Evolutionary conservation across 2,797 vertebrate genomes (phyloP).

Genomic region (Mastacembelus armatus): DNA sequence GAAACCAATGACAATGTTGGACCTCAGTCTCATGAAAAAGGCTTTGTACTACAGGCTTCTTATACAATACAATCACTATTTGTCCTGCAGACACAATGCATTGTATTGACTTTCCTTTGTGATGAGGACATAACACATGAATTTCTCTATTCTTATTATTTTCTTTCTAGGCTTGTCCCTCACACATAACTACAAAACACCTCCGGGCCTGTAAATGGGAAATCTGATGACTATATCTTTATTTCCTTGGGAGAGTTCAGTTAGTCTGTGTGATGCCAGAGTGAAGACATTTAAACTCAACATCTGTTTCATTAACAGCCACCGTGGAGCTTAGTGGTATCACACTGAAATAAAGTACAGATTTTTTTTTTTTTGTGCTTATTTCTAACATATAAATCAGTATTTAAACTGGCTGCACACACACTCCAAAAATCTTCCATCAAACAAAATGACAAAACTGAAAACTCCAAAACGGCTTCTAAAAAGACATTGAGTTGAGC

Average conservation of each 20-base stretch:
- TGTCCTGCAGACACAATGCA: constrained; percentile 47
- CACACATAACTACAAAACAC: constrained; percentile 29
- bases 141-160: constrained; percentile 41
- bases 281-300: not conserved
- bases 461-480: constrained; percentile 16
- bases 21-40: constrained; percentile 41
- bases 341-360: constrained; percentile 5
- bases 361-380: constrained; percentile 3
- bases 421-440: not conserved
- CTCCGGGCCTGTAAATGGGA: constrained; percentile 31
- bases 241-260: constrained; percentile 35
- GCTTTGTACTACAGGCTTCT: constrained; percentile 60
- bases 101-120: constrained; percentile 51
- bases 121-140: constrained; percentile 41
- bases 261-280: not conserved
- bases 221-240: constrained; percentile 8
- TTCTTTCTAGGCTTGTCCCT: constrained; percentile 41
- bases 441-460: not conserved
- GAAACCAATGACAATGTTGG: constrained; percentile 63
- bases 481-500: constrained; percentile 27
- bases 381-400: not conserved
- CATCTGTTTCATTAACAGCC: not conserved
- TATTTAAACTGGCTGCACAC: constrained; percentile 2
- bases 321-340: constrained; percentile 12
- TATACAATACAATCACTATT: constrained; percentile 54